phyloP scores from a whole-genome alignment of 1,140 invertebrate species.

The Metaphire vulgaris region DNA sequence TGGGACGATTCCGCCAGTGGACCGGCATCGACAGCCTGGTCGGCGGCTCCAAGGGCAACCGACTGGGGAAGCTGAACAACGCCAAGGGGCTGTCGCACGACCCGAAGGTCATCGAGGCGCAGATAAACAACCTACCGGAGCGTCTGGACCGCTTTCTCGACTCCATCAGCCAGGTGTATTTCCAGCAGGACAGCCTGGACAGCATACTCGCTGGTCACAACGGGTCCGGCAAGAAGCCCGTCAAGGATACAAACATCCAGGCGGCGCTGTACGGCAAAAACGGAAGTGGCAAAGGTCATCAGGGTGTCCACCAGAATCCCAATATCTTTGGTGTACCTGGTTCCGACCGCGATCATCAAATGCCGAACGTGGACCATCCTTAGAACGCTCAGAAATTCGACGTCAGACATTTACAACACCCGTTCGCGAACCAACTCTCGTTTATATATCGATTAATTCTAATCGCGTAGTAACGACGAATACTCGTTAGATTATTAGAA shows the following conservation, averaged over 20 bases:
- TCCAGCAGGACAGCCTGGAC: conserved; percentile 42
- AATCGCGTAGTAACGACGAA: too few species aligned
- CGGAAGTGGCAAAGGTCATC: background rate
- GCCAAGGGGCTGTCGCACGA: background rate
- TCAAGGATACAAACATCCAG: background rate
- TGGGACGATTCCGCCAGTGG: conserved; percentile 41
- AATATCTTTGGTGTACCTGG: conserved; percentile 8
- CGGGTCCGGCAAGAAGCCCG: background rate
- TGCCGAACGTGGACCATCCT: background rate
- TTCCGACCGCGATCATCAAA: background rate
- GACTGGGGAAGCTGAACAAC: background rate
- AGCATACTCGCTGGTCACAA: conserved; percentile 3
- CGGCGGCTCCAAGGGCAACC: background rate
- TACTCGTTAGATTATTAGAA: too few species aligned
- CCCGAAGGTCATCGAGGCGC: conserved; percentile 33
- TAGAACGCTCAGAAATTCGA: background rate
- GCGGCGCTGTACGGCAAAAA: background rate
- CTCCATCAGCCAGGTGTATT: conserved; percentile 52
- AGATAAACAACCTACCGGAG: conserved; percentile 49
- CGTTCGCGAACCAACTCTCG: too few species aligned
- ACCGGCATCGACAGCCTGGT: conserved; percentile 16
- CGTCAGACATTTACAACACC: too few species aligned
- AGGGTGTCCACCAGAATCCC: background rate
- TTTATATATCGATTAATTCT: too few species aligned
- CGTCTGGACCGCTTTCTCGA: conserved; percentile 52